phyloP scores from a whole-genome alignment of 37 sponge, comb jelly and placozoan genomes.

The Dysidea cf. avara region DNA sequence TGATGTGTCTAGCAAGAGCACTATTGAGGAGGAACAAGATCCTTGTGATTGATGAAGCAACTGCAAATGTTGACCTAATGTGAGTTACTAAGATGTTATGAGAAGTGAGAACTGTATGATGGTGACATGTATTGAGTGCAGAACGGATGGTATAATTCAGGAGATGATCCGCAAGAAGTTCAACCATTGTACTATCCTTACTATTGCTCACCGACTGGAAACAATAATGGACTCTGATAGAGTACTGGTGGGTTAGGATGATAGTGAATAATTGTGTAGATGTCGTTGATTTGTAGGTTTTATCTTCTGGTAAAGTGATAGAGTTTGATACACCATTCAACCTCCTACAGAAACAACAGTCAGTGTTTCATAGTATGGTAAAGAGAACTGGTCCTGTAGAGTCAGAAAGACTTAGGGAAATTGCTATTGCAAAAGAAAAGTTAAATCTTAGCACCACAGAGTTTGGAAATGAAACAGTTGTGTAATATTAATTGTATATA shows the following conservation, averaged over 20 bases:
- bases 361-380: slow-evolving; percentile 24
- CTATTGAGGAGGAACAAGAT: slow-evolving; percentile 71
- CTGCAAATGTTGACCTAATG: slow-evolving; percentile 79
- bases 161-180: slow-evolving; percentile 69
- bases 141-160: slow-evolving; percentile 91
- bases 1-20: slow-evolving; percentile 75
- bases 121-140: slow-evolving; percentile 3
- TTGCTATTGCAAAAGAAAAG: background rate
- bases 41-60: slow-evolving; percentile 77
- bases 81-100: slow-evolving; percentile 18
- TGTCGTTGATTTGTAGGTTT: background rate
- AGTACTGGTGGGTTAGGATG: slow-evolving; percentile 60
- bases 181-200: slow-evolving; percentile 77
- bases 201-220: slow-evolving; percentile 93
- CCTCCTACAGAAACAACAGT: slow-evolving; percentile 21
- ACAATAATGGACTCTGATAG: slow-evolving; percentile 91
- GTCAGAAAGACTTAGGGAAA: slow-evolving; percentile 9
- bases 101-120: too few species aligned
- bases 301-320: slow-evolving; percentile 27
- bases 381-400: slow-evolving; percentile 18
- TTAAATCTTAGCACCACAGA: too few species aligned
- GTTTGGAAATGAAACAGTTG: too few species aligned
- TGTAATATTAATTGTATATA: too few species aligned
- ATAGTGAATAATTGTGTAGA: background rate
- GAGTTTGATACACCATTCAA: slow-evolving; percentile 49